Evolutionary conservation across 2,113 vertebrate genomes (phyloP).

Genomic region (Phylloscopus trochilus): DNA sequence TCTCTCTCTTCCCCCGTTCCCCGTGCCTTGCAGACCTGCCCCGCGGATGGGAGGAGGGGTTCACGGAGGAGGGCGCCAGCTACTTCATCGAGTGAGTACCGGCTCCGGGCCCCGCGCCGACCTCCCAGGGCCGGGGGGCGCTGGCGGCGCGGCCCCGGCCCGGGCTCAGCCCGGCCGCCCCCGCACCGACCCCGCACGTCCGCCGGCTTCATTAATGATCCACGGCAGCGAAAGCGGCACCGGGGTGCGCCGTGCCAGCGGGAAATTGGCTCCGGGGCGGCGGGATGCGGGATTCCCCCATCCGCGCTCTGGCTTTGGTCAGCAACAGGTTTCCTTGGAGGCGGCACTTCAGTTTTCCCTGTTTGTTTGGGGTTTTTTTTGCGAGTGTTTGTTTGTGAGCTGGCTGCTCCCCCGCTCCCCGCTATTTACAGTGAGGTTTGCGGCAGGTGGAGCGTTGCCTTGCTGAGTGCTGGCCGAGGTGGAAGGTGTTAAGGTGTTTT

Average conservation of each 20-base stretch:
- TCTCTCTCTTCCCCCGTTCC: not conserved
- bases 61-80: slow-evolving; percentile 95
- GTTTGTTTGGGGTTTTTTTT: not conserved
- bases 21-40: slow-evolving; percentile 81
- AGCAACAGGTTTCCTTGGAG: slow-evolving; percentile 43
- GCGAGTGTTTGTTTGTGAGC: not conserved
- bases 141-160: not conserved
- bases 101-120: not conserved
- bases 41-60: slow-evolving; percentile 96
- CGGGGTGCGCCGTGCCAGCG: not conserved
- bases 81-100: slow-evolving; percentile 97
- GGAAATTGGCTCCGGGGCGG: not conserved
- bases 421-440: not conserved
- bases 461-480: not conserved
- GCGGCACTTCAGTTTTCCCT: not conserved
- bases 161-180: not conserved
- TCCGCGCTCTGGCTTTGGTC: not conserved
- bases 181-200: not conserved
- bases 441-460: not conserved
- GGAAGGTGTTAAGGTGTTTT: not conserved
- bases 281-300: not conserved
- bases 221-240: not conserved
- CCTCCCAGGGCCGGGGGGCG: not conserved
- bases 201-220: not conserved
- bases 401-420: accelerated